Evolutionary conservation across 2,888 invertebrate genomes (phyloP).

Genomic region (Oeneis ivallda): DNA sequence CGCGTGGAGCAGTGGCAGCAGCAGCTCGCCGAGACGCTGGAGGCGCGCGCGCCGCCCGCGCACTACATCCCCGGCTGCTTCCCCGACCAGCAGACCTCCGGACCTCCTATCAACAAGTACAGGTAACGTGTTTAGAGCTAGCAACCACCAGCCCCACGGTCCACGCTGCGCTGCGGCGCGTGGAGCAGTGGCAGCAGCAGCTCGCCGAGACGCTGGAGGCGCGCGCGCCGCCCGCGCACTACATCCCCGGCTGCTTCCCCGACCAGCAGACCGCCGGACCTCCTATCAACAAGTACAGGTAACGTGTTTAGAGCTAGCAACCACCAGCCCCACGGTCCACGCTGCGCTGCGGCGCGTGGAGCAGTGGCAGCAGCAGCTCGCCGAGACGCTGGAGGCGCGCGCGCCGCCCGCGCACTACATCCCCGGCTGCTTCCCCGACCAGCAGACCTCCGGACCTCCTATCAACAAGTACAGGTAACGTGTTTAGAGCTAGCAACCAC

Average conservation of each 20-base stretch:
- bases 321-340: conserved; percentile 96
- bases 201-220: conserved; percentile 88
- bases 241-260: conserved; percentile 94
- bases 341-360: conserved; percentile 91
- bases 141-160: conserved; percentile 97
- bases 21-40: conserved; percentile 87
- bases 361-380: conserved; percentile 93
- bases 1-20: conserved; percentile 95
- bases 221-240: conserved; percentile 91
- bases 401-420: conserved; percentile 94
- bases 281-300: conserved; percentile 95
- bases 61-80: conserved; percentile 96
- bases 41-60: conserved; percentile 88
- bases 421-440: conserved; percentile 94
- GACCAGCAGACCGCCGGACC: conserved; percentile 89
- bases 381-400: conserved; percentile 88
- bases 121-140: conserved; percentile 89
- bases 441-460: conserved; percentile 87
- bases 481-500: conserved; percentile 93
- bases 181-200: conserved; percentile 94
- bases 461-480: conserved; percentile 97
- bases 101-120: conserved; percentile 96
- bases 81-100: conserved; percentile 86
- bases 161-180: conserved; percentile 91
- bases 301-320: conserved; percentile 92